Conservation (phyloP, 2,113 vertebrate genomes). For the Aix galericulata region DNA sequence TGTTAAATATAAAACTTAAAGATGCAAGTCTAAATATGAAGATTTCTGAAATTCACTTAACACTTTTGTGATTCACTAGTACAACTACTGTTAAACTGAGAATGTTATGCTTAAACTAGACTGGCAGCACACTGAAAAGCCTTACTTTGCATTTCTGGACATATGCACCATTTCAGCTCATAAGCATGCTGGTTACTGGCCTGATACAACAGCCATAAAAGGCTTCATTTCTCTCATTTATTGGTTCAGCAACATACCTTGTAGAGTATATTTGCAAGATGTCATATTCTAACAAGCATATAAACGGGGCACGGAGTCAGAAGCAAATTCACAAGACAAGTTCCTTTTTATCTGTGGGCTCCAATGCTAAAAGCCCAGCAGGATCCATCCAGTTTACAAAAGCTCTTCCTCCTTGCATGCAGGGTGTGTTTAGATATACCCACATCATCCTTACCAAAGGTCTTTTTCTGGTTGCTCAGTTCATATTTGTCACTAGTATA, state of each 20-base stretch:
- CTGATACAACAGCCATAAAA: conserved; percentile 57
- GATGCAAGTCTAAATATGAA: conserved; percentile 23
- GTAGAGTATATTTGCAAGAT: conserved; percentile 65
- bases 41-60: conserved; percentile 30
- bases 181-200: conserved; percentile 35
- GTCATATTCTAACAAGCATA: conserved; percentile 72
- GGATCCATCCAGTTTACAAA: conserved; percentile 74
- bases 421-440: conserved; percentile 60
- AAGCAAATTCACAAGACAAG: conserved; percentile 63
- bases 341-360: conserved; percentile 48
- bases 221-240: conserved; percentile 69
- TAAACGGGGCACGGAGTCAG: conserved; percentile 40
- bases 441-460: conserved; percentile 61
- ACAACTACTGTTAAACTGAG: not conserved
- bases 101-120: conserved; percentile 6
- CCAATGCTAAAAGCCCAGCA: conserved; percentile 69
- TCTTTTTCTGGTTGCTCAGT: conserved; percentile 79
- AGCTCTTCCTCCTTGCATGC: conserved; percentile 54
- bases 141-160: conserved; percentile 64
- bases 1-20: conserved; percentile 51
- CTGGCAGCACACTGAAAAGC: conserved; percentile 14
- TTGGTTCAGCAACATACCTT: conserved; percentile 52
- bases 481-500: conserved; percentile 75
- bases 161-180: conserved; percentile 48
- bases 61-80: conserved; percentile 22